Percentiles rank a stretch among this genome's conserved stretches.
Evolutionary conservation across 2,888 invertebrate species (phyloP).

Genomic region (Tryphoninae sp.): DNA sequence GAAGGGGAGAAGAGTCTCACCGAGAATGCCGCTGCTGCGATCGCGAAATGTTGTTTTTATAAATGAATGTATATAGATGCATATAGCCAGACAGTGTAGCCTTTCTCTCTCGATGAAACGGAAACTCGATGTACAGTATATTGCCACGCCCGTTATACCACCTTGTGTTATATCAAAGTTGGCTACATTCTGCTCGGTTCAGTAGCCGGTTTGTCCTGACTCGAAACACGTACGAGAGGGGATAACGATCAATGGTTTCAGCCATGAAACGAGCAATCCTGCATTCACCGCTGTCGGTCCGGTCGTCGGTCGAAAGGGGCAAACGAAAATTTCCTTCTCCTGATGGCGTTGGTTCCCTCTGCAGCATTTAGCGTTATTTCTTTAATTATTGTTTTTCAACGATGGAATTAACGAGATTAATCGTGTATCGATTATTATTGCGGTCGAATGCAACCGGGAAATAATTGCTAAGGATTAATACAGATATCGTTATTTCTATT

Average conservation of each 20-base stretch:
- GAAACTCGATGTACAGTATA: slow-evolving; percentile 46
- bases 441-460: slow-evolving; percentile 2
- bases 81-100: slow-evolving; percentile 6
- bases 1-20: slow-evolving; percentile 24
- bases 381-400: neutral
- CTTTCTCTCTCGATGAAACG: slow-evolving; percentile 58
- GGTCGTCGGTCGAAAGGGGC: slow-evolving; percentile 35
- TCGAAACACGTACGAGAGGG: neutral
- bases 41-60: slow-evolving; percentile 31
- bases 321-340: neutral
- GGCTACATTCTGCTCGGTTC: neutral
- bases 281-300: neutral
- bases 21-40: slow-evolving; percentile 36
- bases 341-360: neutral
- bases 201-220: slow-evolving; percentile 19
- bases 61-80: neutral
- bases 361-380: neutral
- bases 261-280: neutral
- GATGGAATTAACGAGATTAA: neutral
- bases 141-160: slow-evolving; percentile 43
- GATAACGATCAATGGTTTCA: neutral
- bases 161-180: slow-evolving; percentile 28
- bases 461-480: neutral
- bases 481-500: slow-evolving; percentile 28
- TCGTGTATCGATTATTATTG: neutral